Conservation (phyloP, 2,113 vertebrate species). For the Herpetotheres cachinnans region DNA sequence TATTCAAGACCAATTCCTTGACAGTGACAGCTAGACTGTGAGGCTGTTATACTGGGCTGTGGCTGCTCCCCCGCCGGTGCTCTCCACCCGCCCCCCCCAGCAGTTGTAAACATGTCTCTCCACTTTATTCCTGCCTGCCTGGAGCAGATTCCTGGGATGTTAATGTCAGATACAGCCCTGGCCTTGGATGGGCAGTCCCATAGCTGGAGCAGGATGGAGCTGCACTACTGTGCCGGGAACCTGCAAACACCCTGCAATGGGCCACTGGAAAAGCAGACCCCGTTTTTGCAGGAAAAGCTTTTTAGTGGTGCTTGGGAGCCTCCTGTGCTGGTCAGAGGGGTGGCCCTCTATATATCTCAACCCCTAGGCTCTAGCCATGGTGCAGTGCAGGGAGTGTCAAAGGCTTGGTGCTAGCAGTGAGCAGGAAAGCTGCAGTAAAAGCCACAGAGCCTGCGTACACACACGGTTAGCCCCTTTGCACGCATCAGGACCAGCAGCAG, state of each 20-base stretch:
- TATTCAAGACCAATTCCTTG: neutral
- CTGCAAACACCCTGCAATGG: neutral
- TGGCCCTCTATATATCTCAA: neutral
- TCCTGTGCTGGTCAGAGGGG: fast-evolving
- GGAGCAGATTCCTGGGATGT: constrained; percentile 12
- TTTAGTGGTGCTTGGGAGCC: neutral
- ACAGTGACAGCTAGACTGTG: neutral
- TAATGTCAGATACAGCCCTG: neutral
- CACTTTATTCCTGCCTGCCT: neutral
- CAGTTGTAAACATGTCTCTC: neutral
- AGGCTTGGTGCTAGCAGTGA: neutral
- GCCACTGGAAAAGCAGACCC: neutral
- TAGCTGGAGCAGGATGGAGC: neutral
- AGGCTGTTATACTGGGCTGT: neutral
- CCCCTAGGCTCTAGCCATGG: fast-evolving
- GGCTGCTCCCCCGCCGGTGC: neutral
- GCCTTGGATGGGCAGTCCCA: neutral
- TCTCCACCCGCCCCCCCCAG: neutral
- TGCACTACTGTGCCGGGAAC: fast-evolving
- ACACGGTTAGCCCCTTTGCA: fast-evolving
- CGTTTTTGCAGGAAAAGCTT: neutral
- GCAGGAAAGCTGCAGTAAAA: neutral
- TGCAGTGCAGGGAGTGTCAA: neutral
- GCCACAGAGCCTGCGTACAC: fast-evolving
- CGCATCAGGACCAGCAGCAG: neutral